phyloP scores from a whole-genome alignment of 2,797 vertebrate species.

The Aldrovandia affinis region DNA sequence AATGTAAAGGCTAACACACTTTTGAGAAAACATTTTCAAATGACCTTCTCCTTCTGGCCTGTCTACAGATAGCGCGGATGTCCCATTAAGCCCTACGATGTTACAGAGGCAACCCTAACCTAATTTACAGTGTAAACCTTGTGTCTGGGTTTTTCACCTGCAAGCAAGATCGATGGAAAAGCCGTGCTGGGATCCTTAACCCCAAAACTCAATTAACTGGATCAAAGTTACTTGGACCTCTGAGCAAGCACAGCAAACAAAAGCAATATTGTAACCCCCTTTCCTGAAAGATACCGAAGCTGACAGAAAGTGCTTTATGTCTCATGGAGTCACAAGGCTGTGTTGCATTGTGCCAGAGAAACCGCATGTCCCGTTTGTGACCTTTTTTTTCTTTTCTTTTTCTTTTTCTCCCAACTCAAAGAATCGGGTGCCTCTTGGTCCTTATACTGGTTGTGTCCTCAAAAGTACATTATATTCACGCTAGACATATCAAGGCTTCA shows the following conservation, averaged over 20 bases:
- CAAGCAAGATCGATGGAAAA: constrained; percentile 24
- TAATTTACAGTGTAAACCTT: background rate
- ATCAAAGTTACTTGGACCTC: constrained; percentile 80
- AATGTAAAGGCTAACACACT: background rate
- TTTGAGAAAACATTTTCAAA: background rate
- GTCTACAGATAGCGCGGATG: too few relatives aligned
- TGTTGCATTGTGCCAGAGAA: constrained; percentile 48
- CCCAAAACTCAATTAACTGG: constrained; percentile 76
- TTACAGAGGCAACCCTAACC: background rate
- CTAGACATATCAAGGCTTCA: constrained; percentile 11
- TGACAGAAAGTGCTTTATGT: constrained; percentile 74
- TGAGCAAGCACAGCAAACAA: constrained; percentile 71
- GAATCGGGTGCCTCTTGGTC: constrained; percentile 38
- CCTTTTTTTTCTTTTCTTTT: constrained; percentile 42
- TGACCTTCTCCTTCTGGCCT: background rate
- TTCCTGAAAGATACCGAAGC: constrained; percentile 65
- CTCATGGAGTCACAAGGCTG: constrained; percentile 70
- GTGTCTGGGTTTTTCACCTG: background rate
- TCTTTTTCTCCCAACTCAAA: constrained; percentile 35
- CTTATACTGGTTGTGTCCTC: constrained; percentile 27
- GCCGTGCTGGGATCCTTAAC: constrained; percentile 73
- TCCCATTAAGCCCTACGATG: background rate
- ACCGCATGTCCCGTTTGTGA: constrained; percentile 64
- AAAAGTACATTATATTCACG: constrained; percentile 8
- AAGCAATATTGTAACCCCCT: constrained; percentile 75